Conservation (phyloP, 2,888 invertebrate species). For the Alentia gelatinosa region DNA sequence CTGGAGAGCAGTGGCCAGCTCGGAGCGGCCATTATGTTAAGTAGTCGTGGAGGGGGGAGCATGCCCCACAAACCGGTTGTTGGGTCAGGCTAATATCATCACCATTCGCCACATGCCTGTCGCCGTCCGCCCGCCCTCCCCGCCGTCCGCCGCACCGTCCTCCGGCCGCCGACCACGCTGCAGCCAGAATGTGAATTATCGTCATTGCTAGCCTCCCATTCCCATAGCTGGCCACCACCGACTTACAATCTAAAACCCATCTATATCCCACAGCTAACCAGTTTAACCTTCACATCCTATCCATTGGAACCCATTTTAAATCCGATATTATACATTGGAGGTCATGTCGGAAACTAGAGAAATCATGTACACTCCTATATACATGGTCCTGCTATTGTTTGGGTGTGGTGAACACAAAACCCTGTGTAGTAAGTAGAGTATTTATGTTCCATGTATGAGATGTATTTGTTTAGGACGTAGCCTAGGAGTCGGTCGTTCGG, state of each 20-base stretch:
- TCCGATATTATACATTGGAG: too few relatives aligned
- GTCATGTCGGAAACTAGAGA: too few relatives aligned
- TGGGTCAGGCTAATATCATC: conserved; percentile 30
- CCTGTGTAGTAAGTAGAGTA: not conserved
- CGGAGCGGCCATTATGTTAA: conserved; percentile 24
- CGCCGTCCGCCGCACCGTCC: not conserved
- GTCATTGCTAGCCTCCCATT: not conserved
- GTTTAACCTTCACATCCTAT: not conserved
- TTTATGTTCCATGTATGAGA: not conserved
- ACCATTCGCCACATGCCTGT: conserved; percentile 18
- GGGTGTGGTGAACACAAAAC: too few relatives aligned
- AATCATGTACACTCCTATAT: too few relatives aligned
- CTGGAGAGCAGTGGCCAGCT: not conserved
- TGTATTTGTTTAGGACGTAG: not conserved
- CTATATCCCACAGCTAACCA: not conserved
- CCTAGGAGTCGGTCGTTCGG: not conserved
- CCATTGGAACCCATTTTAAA: not conserved
- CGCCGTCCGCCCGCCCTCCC: not conserved
- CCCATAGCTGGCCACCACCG: not conserved
- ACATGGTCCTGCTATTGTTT: too few relatives aligned
- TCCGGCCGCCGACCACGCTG: not conserved
- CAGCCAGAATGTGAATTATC: conserved; percentile 31
- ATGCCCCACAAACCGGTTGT: not conserved
- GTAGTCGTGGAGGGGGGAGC: not conserved
- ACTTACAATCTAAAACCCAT: not conserved